Base-by-base conservation (phyloP, 2,888 invertebrate species). In the Drosophila lacicola region DNA sequence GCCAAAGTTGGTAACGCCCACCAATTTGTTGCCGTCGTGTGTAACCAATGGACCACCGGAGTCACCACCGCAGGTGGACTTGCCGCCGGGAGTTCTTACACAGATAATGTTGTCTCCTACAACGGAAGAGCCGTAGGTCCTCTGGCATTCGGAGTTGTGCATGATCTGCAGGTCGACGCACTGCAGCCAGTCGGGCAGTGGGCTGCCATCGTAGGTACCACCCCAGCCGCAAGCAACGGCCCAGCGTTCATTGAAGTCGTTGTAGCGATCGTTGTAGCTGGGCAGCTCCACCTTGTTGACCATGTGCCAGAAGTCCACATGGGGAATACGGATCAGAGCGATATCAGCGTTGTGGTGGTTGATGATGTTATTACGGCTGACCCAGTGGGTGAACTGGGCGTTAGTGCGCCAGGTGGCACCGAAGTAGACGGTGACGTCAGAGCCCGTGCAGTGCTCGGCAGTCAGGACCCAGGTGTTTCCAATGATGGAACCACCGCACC, bases 111-210 rank as follows among this genome's bases (percentile, higher is more conserved):
- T 77, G 39, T 74, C 51, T 64, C 37, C 8, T 33, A 34, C 5
- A 8, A 11, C 14, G 33, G 13, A 6, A 4, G 33, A 17, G 53
- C 66, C 49, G 13, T 70, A 86, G 45, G 64, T 70, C 1, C 36
- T 44, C 0, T 42, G 36, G 74, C 93, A 93, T 29, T 70, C 17
- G 67, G 13, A 33, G 64, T 91, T 91, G 49, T 78, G 67, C 2
- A 92, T 90, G 41, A 93, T 84, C 14, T 90, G 86, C n/a, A 91
- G 65, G 10, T 82, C 65, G 4, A 90, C 90, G 63, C 87, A 90
- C 68, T 92, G 89, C 21, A 93, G 82, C 45, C 91, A 90, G 11
- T 87, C 69, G 34, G 78, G 68, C 14, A 80, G 39, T 39, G 60
- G 21, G 51, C 73, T 34, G 13, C 60, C 60, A 34, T 90, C 87